Conservation (phyloP, 2,888 invertebrate genomes). For the Nymphalis polychloros region DNA sequence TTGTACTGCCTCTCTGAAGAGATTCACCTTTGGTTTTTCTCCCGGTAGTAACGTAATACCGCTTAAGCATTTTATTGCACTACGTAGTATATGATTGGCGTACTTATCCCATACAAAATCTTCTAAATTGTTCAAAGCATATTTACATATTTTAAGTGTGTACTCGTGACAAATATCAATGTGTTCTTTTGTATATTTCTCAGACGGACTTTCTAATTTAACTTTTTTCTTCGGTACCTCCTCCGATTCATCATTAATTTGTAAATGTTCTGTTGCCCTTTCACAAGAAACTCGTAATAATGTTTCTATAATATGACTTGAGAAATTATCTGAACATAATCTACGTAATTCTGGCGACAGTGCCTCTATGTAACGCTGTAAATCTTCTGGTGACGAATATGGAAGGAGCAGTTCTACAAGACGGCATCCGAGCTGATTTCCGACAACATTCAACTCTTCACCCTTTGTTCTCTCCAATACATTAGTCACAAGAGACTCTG, state of each 20-base stretch:
- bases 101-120: constrained; percentile 90
- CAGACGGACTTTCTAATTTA: constrained; percentile 51
- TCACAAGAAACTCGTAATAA: constrained; percentile 81
- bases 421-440: constrained; percentile 91
- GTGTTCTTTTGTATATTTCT: constrained; percentile 70
- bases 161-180: constrained; percentile 83
- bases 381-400: constrained; percentile 82
- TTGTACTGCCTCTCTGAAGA: constrained; percentile 55
- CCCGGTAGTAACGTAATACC: constrained; percentile 83
- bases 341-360: constrained; percentile 86
- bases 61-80: constrained; percentile 85
- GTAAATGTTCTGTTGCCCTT: constrained; percentile 71
- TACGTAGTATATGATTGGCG: constrained; percentile 88
- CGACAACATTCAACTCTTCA: constrained; percentile 86
- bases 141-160: constrained; percentile 87
- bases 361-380: constrained; percentile 84
- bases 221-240: constrained; percentile 56
- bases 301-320: constrained; percentile 90
- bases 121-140: constrained; percentile 91
- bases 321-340: constrained; percentile 88
- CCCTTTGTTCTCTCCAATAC: constrained; percentile 87
- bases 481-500: constrained; percentile 87
- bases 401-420: constrained; percentile 89
- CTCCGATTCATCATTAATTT: constrained; percentile 48
- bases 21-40: constrained; percentile 69